Percentiles rank a stretch among this genome's conserved stretches.
phyloP scores from a whole-genome alignment of 2,888 invertebrate genomes.

The Parthenolecanium corni region DNA sequence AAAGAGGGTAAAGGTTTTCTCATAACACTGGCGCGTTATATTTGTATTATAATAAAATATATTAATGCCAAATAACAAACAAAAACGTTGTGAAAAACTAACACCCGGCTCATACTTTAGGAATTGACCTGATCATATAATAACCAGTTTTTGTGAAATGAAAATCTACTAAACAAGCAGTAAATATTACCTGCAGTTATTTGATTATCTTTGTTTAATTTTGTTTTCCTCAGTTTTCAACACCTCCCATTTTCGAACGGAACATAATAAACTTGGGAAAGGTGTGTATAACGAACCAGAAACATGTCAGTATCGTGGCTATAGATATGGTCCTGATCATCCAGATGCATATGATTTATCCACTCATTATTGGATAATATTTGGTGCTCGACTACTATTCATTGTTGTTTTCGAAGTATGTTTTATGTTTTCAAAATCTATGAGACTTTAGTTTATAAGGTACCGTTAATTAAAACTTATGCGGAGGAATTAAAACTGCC shows the following conservation, averaged over 20 bases:
- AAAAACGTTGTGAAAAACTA: too few relatives aligned
- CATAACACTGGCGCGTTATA: too few relatives aligned
- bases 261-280: conserved; percentile 37
- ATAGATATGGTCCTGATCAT: conserved; percentile 58
- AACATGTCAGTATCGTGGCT: conserved; percentile 67
- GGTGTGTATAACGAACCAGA: conserved; percentile 47
- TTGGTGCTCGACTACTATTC: conserved; percentile 54
- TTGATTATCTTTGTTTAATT: neutral
- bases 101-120: neutral
- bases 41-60: too few relatives aligned
- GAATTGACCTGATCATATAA: too few relatives aligned
- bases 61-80: too few relatives aligned
- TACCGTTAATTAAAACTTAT: too few relatives aligned
- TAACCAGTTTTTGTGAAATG: too few relatives aligned
- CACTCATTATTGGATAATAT: conserved; percentile 67
- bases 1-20: too few relatives aligned
- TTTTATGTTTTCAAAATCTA: too few relatives aligned
- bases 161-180: neutral
- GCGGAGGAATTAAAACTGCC: too few relatives aligned
- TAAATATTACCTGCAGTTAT: neutral
- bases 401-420: conserved; percentile 55
- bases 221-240: conserved; percentile 5
- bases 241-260: conserved; percentile 19
- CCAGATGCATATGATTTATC: conserved; percentile 62
- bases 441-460: too few relatives aligned